Evolutionary conservation across 2,888 invertebrate species (phyloP), one percentile per base, ranked within the genome.

Genomic region (Chrysodeixis includens): DNA sequence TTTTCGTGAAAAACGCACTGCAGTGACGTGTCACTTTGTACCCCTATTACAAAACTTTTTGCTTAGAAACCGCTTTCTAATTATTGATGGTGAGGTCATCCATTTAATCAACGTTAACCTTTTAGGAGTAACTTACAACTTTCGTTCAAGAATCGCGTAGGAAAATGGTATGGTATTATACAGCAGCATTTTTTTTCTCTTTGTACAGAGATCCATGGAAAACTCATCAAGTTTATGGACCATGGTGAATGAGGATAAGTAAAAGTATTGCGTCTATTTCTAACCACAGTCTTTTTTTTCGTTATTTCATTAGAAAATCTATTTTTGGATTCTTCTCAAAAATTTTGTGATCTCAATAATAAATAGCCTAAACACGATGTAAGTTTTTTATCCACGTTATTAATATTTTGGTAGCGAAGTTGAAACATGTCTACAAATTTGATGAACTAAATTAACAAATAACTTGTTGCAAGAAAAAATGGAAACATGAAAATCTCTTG

Each of bases 1-100:
- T 40, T 40, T 40, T 40, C 40, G n/a, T n/a, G 40, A 40, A 40
- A 40, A 40, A 40, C 40, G 14, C 40, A 40, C 40, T n/a, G 40
- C 40, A 40, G 6, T 40, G 40, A 40, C 40, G n/a, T n/a, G n/a
- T 40, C 40, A 40, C 14, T 40, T n/a, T 40, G 40, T n/a, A n/a
- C 7, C n/a, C 14, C 40, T 6, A n/a, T n/a, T 14, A 40, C 0
- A 40, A n/a, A 40, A 40, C 5, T n/a, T 40, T 40, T 40, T 40
- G 12, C 35, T 35, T 35, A 12, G 6, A 40, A 40, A 40, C 40
- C 6, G n/a, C 14, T n/a, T n/a, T 40, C n/a, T 40, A 0, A n/a
- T 40, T n/a, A 40, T 40, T 40, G 40, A 40, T 46, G 20, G 46
- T 49, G 46, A 49, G 46, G 18, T 20, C 18, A 20, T 20, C 46